These are phyloP conservation scores for Bos taurus DNA, from an alignment of 2,113 vertebrate species.

Conservation along the genomic window ARS-UCD2.0 NC_037336.1:92585501-92586000, in stretches of 20 bases:
- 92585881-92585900: background rate
- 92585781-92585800: background rate
- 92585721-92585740: background rate
- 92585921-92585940: background rate
- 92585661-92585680: slow-evolving; percentile 45
- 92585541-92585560: slow-evolving; percentile 27
- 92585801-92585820: background rate
- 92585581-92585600: background rate
- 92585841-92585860: background rate
- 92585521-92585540: background rate
- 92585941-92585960: background rate
- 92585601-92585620: slow-evolving; percentile 15
- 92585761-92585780: background rate
- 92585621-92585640: background rate
- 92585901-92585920: background rate
- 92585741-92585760: background rate
- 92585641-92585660: slow-evolving; percentile 32
- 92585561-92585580: slow-evolving; percentile 14
- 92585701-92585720: background rate
- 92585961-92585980: background rate
- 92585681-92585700: background rate
- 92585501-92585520: slow-evolving; percentile 45
- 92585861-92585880: background rate
- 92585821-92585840: background rate
- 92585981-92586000: background rate